Evolutionary conservation across 2,113 vertebrate genomes (phyloP).

Genomic region (Sula dactylatra): DNA sequence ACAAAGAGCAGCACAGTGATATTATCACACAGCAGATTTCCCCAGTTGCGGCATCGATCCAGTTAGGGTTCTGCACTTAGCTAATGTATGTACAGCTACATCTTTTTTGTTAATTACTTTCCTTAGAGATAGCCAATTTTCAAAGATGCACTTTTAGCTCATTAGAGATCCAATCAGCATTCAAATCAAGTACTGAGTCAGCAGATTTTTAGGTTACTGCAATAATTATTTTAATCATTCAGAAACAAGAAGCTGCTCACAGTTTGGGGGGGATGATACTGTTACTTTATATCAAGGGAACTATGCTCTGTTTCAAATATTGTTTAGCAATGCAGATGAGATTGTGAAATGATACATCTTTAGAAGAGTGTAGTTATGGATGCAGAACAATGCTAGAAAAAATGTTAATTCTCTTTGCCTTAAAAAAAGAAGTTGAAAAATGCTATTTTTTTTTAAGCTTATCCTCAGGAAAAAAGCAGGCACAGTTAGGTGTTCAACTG

Average conservation of each 20-base stretch:
- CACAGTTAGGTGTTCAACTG: not conserved
- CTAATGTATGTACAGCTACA: not conserved
- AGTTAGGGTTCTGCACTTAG: not conserved
- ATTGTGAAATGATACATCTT: not conserved
- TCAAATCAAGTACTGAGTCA: conserved; percentile 35
- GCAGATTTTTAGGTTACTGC: conserved; percentile 9
- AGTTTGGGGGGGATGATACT: not conserved
- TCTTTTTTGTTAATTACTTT: not conserved
- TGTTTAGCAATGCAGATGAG: not conserved
- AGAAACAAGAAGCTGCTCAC: not conserved
- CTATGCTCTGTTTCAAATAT: not conserved
- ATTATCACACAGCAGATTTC: not conserved
- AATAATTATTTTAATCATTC: not conserved
- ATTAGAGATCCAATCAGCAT: conserved; percentile 3
- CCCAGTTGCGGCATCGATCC: not conserved
- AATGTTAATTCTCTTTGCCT: not conserved
- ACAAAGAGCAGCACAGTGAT: not conserved
- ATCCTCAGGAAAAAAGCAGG: not conserved
- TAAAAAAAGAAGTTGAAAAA: not conserved
- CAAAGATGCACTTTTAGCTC: not conserved
- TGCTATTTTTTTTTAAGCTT: not conserved
- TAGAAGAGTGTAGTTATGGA: not conserved
- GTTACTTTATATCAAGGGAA: not conserved
- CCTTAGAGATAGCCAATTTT: not conserved
- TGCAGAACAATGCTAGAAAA: not conserved